Conservation (phyloP, 2,797 vertebrate genomes). For the Clarias platycephalus region DNA sequence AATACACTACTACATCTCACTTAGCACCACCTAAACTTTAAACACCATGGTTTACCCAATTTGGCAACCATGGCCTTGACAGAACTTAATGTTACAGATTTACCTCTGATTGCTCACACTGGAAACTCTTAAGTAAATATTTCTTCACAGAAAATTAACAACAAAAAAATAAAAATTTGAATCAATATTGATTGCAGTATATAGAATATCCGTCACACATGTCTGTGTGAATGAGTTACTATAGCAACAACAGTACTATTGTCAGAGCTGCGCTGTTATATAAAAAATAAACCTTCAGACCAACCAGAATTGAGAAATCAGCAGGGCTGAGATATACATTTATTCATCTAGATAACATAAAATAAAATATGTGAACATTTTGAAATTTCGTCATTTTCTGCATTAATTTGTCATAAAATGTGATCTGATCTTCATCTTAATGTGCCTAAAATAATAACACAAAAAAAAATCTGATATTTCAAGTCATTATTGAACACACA, state of each 20-base stretch:
- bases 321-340: neutral
- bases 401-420: too few relatives aligned
- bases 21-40: neutral
- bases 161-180: neutral
- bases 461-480: too few relatives aligned
- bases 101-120: neutral
- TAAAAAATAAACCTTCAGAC: neutral
- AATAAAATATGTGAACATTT: too few relatives aligned
- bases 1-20: neutral
- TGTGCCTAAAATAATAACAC: too few relatives aligned
- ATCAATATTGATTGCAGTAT: neutral
- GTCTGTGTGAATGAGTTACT: neutral
- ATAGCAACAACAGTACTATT: slow-evolving; percentile 10
- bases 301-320: neutral
- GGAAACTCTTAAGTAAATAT: neutral
- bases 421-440: too few relatives aligned
- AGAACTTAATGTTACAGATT: neutral
- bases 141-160: neutral
- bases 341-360: neutral
- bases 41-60: neutral
- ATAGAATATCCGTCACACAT: neutral
- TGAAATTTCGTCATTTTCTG: too few relatives aligned
- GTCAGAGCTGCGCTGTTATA: neutral
- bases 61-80: too few relatives aligned
- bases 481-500: too few relatives aligned